Percentiles rank a stretch among this genome's conserved stretches.
These are phyloP conservation scores for Andrena camellia DNA, from an alignment of 2,888 invertebrate species.

Conservation along the genomic window DNA sequence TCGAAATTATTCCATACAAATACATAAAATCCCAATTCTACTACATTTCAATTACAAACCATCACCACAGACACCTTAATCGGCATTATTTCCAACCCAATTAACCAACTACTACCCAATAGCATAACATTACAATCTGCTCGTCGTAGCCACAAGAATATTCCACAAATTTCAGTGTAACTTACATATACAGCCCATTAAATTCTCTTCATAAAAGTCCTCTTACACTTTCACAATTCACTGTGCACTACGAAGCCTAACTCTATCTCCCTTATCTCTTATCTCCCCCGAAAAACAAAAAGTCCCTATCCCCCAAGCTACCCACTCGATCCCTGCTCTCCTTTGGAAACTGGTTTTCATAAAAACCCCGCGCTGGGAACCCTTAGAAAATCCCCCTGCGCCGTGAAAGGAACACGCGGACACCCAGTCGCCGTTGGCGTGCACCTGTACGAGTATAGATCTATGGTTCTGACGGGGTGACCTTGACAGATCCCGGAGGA, in stretches of 20 bases:
- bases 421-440: constrained; percentile 49
- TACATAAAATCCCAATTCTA: too few relatives aligned
- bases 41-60: too few relatives aligned
- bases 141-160: not conserved
- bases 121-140: not conserved
- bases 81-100: not conserved
- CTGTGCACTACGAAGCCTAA: not conserved
- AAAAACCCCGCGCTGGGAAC: too few relatives aligned
- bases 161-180: not conserved
- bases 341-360: too few relatives aligned
- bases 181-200: not conserved
- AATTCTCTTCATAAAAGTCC: not conserved
- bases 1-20: too few relatives aligned
- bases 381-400: not conserved
- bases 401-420: constrained; percentile 21
- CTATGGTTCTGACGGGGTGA: constrained; percentile 56
- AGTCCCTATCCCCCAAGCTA: too few relatives aligned
- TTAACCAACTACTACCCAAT: not conserved
- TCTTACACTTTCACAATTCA: not conserved
- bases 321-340: not conserved
- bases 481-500: constrained; percentile 68
- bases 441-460: constrained; percentile 37
- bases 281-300: not conserved
- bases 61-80: not conserved
- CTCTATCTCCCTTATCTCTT: not conserved